These are phyloP conservation scores for Rhinopithecus roxellana DNA, from an alignment of 2,113 vertebrate species.

Conservation along the genomic window DNA sequence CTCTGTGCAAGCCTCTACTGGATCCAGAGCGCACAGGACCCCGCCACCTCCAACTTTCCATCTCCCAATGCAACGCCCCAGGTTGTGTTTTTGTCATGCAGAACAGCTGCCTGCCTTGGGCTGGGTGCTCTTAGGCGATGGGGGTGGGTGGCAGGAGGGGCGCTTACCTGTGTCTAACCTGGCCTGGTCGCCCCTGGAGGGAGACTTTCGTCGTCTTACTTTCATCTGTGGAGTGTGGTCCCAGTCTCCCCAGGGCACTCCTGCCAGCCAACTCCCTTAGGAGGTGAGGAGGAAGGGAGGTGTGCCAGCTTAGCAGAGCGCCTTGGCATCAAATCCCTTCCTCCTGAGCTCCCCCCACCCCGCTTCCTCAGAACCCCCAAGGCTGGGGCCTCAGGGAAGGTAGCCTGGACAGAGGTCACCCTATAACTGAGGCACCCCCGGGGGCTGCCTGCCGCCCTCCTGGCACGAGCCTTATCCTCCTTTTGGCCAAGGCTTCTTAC, in stretches of 20 bases:
- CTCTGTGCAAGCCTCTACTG: neutral
- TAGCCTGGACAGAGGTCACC: accelerated
- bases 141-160: neutral
- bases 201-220: neutral
- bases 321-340: neutral
- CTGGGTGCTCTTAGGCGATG: neutral
- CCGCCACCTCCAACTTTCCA: no score
- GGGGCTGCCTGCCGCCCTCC: neutral
- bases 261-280: neutral
- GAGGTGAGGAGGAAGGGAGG: neutral
- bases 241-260: neutral
- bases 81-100: accelerated
- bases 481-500: neutral
- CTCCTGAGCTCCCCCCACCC: no score
- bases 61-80: accelerated
- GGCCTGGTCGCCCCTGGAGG: neutral
- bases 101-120: neutral
- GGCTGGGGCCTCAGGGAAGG: neutral
- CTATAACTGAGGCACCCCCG: neutral
- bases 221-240: neutral
- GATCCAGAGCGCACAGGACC: no score
- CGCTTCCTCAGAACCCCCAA: neutral
- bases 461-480: accelerated
- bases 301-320: neutral
- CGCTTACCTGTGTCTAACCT: neutral